Evolutionary conservation across 2,888 invertebrate genomes (phyloP), one percentile per base, ranked within the genome.

Genomic region (Zygogramma bicolorata): DNA sequence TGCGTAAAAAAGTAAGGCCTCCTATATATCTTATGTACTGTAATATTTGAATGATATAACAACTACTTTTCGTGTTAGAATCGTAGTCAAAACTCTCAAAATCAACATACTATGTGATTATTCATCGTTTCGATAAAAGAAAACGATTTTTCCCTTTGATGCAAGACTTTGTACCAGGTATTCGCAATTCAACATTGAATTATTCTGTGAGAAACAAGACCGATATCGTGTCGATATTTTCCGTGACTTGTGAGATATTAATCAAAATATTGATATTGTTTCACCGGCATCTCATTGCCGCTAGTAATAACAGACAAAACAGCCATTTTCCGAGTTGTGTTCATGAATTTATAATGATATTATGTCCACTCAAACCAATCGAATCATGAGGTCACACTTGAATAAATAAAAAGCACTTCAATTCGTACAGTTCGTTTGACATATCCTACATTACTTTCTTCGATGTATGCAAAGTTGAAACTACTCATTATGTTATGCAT

Each of bases 201-300:
- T 3, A 38, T 38, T 13, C 38, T n/a, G 34, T 5, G 20, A 46
- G 46, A 20, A 7, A 10, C 8, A 46, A 46, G 46, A 3, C 20
- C 3, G 22, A 46, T 46, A 18, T 46, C 46, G 46, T 46, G 62
- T 38, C 38, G 18, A 62, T 42, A 40, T 42, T 20, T 25, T n/a
- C 38, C 40, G 62, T 62, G 62, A 34, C 62, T 42, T 25, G 22
- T 34, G 31, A 25, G 42, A 42, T 42, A 62, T 62, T 38, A 40
- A 62, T 62, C 62, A 62, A 62, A 62, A 42, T 42, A 62, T 62
- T 62, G 62, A 62, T 62, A 62, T 62, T 62, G 62, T 42, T 62
- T 22, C 8, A 25, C 40, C 46, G 46, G 18, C 8, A 3, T 46
- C 18, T 46, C 46, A 46, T 46, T 46, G 46, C 46, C 8, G 20